Conservation (phyloP, 2,888 invertebrate species). For the Idaea aversata region DNA sequence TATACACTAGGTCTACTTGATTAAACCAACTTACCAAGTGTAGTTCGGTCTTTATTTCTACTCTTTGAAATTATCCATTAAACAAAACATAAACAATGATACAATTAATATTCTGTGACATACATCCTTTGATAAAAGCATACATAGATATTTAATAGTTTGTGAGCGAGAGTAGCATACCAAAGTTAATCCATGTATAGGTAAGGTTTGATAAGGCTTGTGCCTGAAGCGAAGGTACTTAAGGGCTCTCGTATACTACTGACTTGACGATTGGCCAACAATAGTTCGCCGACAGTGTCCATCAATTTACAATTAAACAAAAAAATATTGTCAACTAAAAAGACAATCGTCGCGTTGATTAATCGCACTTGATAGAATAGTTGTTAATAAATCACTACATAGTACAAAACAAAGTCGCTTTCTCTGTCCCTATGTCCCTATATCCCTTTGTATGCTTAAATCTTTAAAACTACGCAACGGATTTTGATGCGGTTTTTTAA, state of each 20-base stretch:
- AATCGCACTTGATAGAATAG: no score
- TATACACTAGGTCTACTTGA: no score
- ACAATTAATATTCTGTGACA: not conserved
- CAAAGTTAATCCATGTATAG: not conserved
- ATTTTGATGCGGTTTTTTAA: no score
- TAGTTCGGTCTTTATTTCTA: constrained; percentile 30
- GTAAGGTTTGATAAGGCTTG: not conserved
- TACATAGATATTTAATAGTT: not conserved
- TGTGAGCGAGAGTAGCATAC: not conserved
- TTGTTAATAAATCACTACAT: no score
- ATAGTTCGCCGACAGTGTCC: not conserved
- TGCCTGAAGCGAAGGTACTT: not conserved
- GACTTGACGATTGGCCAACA: not conserved
- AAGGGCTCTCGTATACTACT: not conserved
- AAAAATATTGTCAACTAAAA: no score
- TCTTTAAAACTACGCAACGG: no score
- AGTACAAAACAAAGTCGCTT: no score
- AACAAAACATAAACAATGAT: not conserved
- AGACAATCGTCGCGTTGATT: no score
- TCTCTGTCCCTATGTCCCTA: no score
- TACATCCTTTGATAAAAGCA: not conserved
- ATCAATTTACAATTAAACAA: no score
- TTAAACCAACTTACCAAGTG: no score
- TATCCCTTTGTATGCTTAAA: no score
- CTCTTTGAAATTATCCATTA: constrained; percentile 58